phyloP scores from a whole-genome alignment of 2,888 invertebrate genomes.

The Pyrrhia umbra region DNA sequence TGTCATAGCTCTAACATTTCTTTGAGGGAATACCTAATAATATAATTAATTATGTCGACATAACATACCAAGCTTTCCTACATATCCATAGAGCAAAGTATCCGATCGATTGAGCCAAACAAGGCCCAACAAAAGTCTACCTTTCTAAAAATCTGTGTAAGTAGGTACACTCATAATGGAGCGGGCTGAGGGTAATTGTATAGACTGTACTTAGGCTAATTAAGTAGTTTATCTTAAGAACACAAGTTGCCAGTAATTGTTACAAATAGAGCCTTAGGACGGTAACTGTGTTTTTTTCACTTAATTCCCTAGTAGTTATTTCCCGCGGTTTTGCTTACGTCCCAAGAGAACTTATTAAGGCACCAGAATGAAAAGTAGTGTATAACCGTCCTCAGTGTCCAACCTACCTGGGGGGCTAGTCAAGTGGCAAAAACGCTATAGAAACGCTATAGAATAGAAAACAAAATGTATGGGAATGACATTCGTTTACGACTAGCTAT shows the following conservation, averaged over 20 bases:
- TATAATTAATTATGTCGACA: neutral
- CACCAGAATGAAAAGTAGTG: neutral
- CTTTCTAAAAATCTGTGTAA: slow-evolving; percentile 26
- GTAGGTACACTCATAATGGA: slow-evolving; percentile 19
- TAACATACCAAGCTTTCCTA: neutral
- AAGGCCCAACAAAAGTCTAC: slow-evolving; percentile 1
- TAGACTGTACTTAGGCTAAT: slow-evolving; percentile 65
- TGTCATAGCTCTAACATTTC: too few relatives aligned
- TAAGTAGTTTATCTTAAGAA: slow-evolving; percentile 70
- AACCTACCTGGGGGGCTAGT: too few relatives aligned
- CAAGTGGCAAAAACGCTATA: too few relatives aligned
- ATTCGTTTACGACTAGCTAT: too few relatives aligned
- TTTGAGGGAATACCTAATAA: neutral
- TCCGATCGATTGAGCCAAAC: slow-evolving; percentile 32
- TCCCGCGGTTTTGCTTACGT: neutral
- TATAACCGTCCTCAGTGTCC: neutral
- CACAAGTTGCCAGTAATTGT: slow-evolving; percentile 67
- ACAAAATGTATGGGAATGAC: too few relatives aligned
- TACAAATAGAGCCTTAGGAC: slow-evolving; percentile 58
- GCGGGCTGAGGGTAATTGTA: slow-evolving; percentile 36
- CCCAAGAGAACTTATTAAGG: too few relatives aligned
- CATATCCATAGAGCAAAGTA: neutral
- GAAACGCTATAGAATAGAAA: too few relatives aligned
- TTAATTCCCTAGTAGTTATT: neutral
- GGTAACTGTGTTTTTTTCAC: slow-evolving; percentile 13